Percentiles rank a stretch among this genome's conserved stretches.
phyloP scores from a whole-genome alignment of 2,888 invertebrate genomes.

The Homarus gammarus region DNA sequence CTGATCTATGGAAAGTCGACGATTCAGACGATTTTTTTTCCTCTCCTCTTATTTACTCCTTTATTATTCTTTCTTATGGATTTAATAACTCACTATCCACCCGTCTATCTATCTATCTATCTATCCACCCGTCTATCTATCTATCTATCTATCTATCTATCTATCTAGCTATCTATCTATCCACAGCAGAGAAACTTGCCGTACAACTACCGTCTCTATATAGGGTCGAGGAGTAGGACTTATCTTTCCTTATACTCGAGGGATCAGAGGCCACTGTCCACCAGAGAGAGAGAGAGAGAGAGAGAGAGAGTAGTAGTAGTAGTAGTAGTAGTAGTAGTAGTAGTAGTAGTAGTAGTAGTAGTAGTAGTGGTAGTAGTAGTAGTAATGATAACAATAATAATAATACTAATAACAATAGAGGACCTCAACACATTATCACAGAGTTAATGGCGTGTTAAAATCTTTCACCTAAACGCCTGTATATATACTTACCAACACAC shows the following conservation, averaged over 20 bases:
- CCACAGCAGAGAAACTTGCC: background rate
- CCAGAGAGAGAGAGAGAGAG: slow-evolving; percentile 37
- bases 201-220: too few relatives aligned
- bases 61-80: background rate
- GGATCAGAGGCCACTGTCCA: background rate
- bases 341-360: too few relatives aligned
- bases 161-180: background rate
- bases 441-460: too few relatives aligned
- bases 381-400: too few relatives aligned
- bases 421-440: too few relatives aligned
- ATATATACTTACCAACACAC: too few relatives aligned
- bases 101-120: background rate
- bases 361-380: too few relatives aligned
- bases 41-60: background rate
- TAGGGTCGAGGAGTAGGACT: background rate
- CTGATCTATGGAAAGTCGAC: background rate
- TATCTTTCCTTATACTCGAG: background rate
- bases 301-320: too few relatives aligned
- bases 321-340: too few relatives aligned
- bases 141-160: background rate
- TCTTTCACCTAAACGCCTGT: too few relatives aligned
- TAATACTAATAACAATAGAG: too few relatives aligned
- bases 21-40: background rate
- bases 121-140: background rate
- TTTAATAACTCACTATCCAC: background rate